Base-by-base conservation (phyloP, 1,140 invertebrate genomes). In the Trachymyrmex cornetzi region DNA sequence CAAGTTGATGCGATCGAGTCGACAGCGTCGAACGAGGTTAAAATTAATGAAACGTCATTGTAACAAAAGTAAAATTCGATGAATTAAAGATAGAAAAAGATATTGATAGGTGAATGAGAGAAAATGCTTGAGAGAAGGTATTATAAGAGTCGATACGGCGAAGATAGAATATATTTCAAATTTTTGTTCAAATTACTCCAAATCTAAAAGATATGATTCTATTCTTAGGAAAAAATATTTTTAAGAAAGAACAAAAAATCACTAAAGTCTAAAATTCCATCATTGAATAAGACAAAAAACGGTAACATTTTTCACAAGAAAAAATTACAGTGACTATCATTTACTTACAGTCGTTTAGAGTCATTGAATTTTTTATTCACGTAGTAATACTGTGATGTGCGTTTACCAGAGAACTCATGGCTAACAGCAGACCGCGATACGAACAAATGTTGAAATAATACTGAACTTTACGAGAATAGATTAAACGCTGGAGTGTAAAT, bases 401-500 rank as follows among this genome's bases (percentile, higher is more conserved):
- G 14, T 61, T 82, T 22, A 4, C 6, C 14, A 14, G 19, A 5
- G 12, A 74, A 59, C 24, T 82, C 4, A 69, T 19, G 12, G 7
- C 14, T 57, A 48, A 72, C 44, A 61, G 12, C 27, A 50, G 19
- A 44, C 38, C 19, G 7, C 53, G 24, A 59, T 19, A 61, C 55
- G 7, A 61, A 63, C 55, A 74, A 84, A 84, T 84, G 69, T 84
- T 75, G n/a, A 84, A 84, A 84, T 84, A 84, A 84, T 84, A 48
- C 57, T 50, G 9, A 84, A 84, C 69, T 84, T 50, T 63, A 74
- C 44, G 59, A 84, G 69, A 50, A 84, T 61, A 75, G 69, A 84
- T 84, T 84, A 75, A 84, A 84, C 55, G 44, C 9, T 19, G 38
- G 55, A 38, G 24, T 74, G 53, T 75, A 74, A 84, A 84, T 48